These are phyloP conservation scores for Magallana ariakensis DNA, from an alignment of 1,140 invertebrate species.

Conservation along the genomic window DNA sequence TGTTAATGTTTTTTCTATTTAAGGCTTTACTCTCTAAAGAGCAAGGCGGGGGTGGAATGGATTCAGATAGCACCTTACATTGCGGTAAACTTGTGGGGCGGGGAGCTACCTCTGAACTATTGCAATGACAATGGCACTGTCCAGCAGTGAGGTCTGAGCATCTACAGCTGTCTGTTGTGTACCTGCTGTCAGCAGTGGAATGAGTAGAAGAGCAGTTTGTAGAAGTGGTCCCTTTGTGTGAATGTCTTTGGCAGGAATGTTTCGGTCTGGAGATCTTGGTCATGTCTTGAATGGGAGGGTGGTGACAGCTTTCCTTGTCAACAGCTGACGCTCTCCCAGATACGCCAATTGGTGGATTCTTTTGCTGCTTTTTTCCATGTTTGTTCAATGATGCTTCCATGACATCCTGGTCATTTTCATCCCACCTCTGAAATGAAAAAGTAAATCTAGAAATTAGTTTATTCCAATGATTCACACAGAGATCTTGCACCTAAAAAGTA, in stretches of 20 bases:
- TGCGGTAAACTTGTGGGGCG: background rate
- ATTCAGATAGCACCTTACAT: background rate
- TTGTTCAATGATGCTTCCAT: constrained; percentile 13
- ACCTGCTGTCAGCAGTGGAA: background rate
- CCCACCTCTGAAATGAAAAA: constrained; percentile 6
- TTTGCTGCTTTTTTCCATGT: constrained; percentile 18
- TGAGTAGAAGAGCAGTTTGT: background rate
- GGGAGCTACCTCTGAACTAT: background rate
- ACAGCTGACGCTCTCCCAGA: background rate
- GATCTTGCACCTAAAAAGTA: too few species aligned
- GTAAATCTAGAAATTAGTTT: too few species aligned
- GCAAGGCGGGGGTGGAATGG: background rate
- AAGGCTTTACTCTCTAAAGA: background rate
- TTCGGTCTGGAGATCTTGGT: background rate
- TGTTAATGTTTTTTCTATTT: background rate
- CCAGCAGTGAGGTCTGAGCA: constrained; percentile 2
- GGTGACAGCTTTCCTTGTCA: background rate
- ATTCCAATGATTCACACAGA: too few species aligned
- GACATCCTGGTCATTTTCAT: background rate
- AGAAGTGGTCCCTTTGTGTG: constrained; percentile 1
- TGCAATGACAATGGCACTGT: constrained; percentile 7
- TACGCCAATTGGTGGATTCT: background rate
- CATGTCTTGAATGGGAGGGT: constrained; percentile 13
- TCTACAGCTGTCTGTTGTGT: background rate
- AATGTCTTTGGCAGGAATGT: constrained; percentile 6